Evolutionary conservation across 2,888 invertebrate species (phyloP).

Genomic region (Dryobota labecula): DNA sequence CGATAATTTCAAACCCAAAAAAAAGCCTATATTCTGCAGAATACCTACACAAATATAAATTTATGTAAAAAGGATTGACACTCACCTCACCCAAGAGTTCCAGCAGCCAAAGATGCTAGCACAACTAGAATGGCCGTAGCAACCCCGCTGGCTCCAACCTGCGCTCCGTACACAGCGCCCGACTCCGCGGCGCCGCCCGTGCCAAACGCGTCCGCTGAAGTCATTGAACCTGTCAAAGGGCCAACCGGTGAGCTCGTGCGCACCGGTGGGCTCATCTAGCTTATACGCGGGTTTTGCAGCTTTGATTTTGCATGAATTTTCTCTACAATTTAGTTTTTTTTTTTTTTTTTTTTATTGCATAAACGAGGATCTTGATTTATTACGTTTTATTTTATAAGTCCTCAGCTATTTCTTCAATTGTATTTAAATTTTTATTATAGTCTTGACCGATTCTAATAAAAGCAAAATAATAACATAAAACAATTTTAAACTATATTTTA

Average conservation of each 20-base stretch:
- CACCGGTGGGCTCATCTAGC: slow-evolving; percentile 75
- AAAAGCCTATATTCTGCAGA: not conserved
- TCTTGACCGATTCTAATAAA: not conserved
- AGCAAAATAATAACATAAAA: not conserved
- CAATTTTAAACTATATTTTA: not conserved
- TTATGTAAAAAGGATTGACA: slow-evolving; percentile 66
- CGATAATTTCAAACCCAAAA: too few species aligned
- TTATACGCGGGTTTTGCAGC: slow-evolving; percentile 65
- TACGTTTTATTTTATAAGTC: not conserved
- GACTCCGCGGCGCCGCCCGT: slow-evolving; percentile 59
- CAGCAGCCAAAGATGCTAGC: slow-evolving; percentile 92
- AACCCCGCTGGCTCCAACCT: slow-evolving; percentile 91
- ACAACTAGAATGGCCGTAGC: slow-evolving; percentile 92
- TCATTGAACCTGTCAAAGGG: slow-evolving; percentile 83
- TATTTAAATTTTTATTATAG: not conserved
- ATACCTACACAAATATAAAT: not conserved
- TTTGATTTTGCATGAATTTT: slow-evolving; percentile 27
- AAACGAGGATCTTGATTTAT: not conserved
- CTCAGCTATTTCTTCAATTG: not conserved
- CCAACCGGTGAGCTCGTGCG: slow-evolving; percentile 74
- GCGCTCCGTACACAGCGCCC: slow-evolving; percentile 77
- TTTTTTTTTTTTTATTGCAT: not conserved
- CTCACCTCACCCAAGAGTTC: slow-evolving; percentile 95
- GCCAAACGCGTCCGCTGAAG: slow-evolving; percentile 85
- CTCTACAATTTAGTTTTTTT: not conserved